Percentiles rank a stretch among this genome's conserved stretches.
phyloP scores from a whole-genome alignment of 92 coral and sea anemone genomes.

The Virgularia gustaviana region DNA sequence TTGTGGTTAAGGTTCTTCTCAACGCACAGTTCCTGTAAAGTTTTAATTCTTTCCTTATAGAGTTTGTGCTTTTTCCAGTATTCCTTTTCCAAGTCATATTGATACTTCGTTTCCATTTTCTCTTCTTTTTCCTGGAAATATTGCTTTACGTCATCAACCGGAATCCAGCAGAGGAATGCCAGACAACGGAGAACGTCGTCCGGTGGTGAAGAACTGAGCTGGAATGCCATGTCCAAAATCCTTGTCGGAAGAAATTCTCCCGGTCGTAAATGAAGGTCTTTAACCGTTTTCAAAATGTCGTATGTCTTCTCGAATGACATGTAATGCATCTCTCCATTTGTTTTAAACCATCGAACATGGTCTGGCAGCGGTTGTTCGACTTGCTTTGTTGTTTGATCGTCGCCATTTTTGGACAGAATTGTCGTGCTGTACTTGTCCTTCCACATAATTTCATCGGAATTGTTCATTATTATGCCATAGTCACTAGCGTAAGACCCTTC shows the following conservation, averaged over 20 bases:
- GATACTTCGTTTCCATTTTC: conserved; percentile 43
- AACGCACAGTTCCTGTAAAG: neutral
- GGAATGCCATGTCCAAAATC: conserved; percentile 29
- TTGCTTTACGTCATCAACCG: conserved; percentile 26
- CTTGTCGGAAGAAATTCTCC: conserved; percentile 47
- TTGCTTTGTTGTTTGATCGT: neutral
- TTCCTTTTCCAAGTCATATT: conserved; percentile 38
- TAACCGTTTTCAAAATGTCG: no score
- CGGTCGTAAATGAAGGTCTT: conserved; percentile 10
- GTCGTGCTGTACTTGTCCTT: conserved; percentile 43
- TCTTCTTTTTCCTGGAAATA: conserved; percentile 18
- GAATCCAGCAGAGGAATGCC: conserved; percentile 40
- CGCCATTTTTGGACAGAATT: neutral
- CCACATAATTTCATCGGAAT: neutral
- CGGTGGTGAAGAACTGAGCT: conserved; percentile 34
- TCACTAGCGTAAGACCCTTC: no score
- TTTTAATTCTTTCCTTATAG: conserved; percentile 7
- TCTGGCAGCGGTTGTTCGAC: conserved; percentile 38
- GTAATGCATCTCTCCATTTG: conserved; percentile 47
- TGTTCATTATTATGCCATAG: conserved; percentile 2
- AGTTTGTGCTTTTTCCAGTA: conserved; percentile 50
- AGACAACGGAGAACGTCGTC: conserved; percentile 1
- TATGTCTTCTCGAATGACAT: conserved; percentile 40
- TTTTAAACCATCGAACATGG: conserved; percentile 27
- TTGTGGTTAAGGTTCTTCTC: neutral